Base-by-base conservation (phyloP, 1,140 invertebrate genomes). In the Drosophila suzukii region DNA sequence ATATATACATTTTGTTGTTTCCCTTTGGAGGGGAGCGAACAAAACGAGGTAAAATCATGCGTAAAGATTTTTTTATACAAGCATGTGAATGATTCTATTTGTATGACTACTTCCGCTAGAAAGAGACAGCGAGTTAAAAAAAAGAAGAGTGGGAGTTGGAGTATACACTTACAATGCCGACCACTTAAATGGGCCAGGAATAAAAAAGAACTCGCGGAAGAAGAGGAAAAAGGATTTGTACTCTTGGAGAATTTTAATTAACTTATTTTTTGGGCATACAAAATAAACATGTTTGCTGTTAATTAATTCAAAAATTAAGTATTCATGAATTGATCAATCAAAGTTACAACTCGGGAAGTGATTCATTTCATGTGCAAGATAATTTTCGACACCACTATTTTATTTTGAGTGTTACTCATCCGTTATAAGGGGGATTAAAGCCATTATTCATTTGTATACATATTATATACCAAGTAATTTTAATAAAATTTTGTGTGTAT, bases 41-140 rank as follows among this genome's bases (percentile, higher is more conserved):
- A 81, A 78, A 62, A 79, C 80, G 74, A 63, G 54, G 82, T 72
- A 85, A 86, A 83, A 88, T 86, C 82, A 86, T 86, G 79, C 82
- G 83, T 86, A 83, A 79, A 86, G 75, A 85, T 85, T 71, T 58
- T 15, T 77, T 75, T 70, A 59, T 59, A 76, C 61, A 65, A 56
- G 17, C 62, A 38, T 53, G 53, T 78, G 62, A 78, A 81, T 70
- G 74, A 62, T 56, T 73, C 43, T 68, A 56, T 62, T 43, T 62
- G 56, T 62, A 41, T 72, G 79, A 17, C 83, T 83, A 88, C 75
- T 88, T 88, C 79, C 83, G 83, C 75, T 83, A 73, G 71, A 78
- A 38, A 27, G 44, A 10, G 54, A 54, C 47, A 30, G 36, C 30
- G 15, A n/a, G n/a, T 27, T 8, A 30, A 3, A 11, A 11, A 44